phyloP scores from a whole-genome alignment of 2,888 invertebrate genomes.

The Isotomurus palustris region DNA sequence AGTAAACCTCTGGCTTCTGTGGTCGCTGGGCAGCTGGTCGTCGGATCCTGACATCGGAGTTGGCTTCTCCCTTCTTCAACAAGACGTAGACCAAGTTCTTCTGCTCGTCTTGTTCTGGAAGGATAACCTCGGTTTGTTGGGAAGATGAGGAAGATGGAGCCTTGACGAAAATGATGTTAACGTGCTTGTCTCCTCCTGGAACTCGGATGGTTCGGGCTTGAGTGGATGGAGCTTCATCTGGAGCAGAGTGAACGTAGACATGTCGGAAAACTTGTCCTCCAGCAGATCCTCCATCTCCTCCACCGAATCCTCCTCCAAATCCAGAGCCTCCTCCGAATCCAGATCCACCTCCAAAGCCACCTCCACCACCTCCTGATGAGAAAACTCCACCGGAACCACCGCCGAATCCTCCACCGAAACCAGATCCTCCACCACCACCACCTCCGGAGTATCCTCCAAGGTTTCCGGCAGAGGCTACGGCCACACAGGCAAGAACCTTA shows the following conservation, averaged over 20 bases:
- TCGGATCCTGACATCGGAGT: constrained; percentile 71
- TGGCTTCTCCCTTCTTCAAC: constrained; percentile 80
- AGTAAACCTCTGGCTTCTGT: constrained; percentile 82
- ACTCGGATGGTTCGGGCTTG: constrained; percentile 49
- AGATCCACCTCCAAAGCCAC: constrained; percentile 15
- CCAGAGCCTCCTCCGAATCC: constrained; percentile 4
- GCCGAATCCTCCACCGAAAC: neutral
- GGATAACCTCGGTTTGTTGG: constrained; percentile 60
- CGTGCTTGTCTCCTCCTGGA: constrained; percentile 62
- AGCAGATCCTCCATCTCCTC: constrained; percentile 7
- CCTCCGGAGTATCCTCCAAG: constrained; percentile 4
- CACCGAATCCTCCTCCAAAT: constrained; percentile 8
- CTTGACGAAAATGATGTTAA: constrained; percentile 79
- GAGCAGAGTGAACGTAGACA: constrained; percentile 77
- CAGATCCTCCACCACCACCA: neutral
- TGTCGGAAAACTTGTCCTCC: constrained; percentile 12
- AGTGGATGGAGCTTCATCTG: constrained; percentile 60
- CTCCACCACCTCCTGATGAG: constrained; percentile 9
- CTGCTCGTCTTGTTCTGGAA: constrained; percentile 68
- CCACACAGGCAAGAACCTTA: constrained; percentile 22
- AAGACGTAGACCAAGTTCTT: constrained; percentile 83
- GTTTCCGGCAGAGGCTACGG: constrained; percentile 20
- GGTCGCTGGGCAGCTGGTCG: constrained; percentile 73
- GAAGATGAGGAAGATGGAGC: constrained; percentile 49
- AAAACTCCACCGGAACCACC: constrained; percentile 4